Evolutionary conservation across 2,797 vertebrate species (phyloP), one percentile per base, ranked within the genome.

Genomic region (Coccyzus lansbergi): DNA sequence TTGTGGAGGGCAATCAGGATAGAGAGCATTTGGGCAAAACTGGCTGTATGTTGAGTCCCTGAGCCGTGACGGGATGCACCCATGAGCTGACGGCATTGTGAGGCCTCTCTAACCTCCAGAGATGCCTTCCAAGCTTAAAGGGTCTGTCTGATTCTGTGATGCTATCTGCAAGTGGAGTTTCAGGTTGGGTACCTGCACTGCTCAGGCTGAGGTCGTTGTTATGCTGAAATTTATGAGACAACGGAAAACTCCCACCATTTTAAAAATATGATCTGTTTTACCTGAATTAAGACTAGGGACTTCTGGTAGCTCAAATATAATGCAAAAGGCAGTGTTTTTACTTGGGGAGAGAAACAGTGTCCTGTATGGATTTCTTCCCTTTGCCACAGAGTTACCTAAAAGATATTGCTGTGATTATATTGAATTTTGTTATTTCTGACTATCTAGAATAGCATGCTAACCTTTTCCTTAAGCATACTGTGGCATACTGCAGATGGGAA

Each of bases 31-130:
- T 21, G 38, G n/a, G 46, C 51, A 42, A 91, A 60, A 18, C 48
- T 48, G 9, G 12, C 21, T 15, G 29, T 71, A 16, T 6, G 0
- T 38, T 24, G 26, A 63, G 22, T n/a, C 29, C 20, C 2, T 21
- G 15, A 38, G 19, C 29, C 33, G 33, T 40, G 33, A 18, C 12
- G 36, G 28, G 44, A 12, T 70, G 36, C 29, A 15, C 28, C 14
- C 7, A 7, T 13, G 6, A 69, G 51, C 34, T 31, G 46, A 48
- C 12, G 21, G 8, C 21, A 24, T 48, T 48, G 46, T 10, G 22
- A 46, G 44, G 20, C 36, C 17, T 18, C 11, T 56, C 12, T 16
- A 78, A 7, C 10, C 6, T 52, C 12, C 15, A 40, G 38, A 59
- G 36, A 20, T 29, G 17, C 44, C 44, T 63, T 63, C 34, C 22